Evolutionary conservation across 2,797 vertebrate species (phyloP), one percentile per base, ranked within the genome.

Genomic region (Hyperoplus immaculatus): DNA sequence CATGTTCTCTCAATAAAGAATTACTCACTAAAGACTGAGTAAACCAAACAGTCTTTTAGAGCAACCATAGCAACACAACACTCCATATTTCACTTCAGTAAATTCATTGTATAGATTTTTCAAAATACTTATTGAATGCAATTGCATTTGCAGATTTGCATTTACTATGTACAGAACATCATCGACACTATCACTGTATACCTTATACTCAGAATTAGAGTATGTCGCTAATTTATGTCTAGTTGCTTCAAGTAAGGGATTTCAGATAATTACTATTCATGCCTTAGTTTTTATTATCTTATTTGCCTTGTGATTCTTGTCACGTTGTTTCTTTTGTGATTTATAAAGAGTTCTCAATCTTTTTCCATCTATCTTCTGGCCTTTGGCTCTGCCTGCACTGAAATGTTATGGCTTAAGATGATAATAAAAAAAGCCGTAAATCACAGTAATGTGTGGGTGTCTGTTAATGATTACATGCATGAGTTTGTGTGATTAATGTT

Each of bases 401-500:
- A 43, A 61, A 77, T 67, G 39, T 51, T 55, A 21, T 14, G 36
- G 18, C 43, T 60, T 38, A 13, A 47, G 16, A 71, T 67, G 5
- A 36, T 50, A 36, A 9, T 18, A 69, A 79, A 21, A 59, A 41
- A 57, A 6, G 51, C 63, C 7, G 29, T 63, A 43, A 57, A 74
- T 42, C 15, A 5, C 56, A 38, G n/a, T 67, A 51, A 39, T 59
- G 16, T 8, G 64, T 16, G 53, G 57, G 43, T 55, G 59, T 0
- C 14, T 54, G 43, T 69, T 85, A 67, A 88, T 80, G 65, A 82
- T 68, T 74, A 71, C 63, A 86, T 75, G 68, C 75, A 65, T 58
- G 68, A 74, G 64, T 65, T 73, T 80, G 60, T 87, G 78, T 75
- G 68, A 81, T 72, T 73, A 82, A 86, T 80, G 75, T 68, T 68